A percentile compares a stretch with the other conserved stretches of the same genome.
Conservation (phyloP, 2,113 vertebrate species). For the Lepus americanus region DNA sequence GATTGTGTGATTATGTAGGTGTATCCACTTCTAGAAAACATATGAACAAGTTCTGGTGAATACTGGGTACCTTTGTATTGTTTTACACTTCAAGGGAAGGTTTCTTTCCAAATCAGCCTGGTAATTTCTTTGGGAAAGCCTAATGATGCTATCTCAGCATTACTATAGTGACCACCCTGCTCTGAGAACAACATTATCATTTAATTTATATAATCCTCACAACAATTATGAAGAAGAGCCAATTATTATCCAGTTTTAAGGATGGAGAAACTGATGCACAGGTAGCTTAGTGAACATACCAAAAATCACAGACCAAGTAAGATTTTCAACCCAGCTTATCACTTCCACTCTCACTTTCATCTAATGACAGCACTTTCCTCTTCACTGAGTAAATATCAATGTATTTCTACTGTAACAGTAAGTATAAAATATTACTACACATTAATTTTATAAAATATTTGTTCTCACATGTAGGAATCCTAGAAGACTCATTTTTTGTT, state of each 20-base stretch:
- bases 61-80: neutral
- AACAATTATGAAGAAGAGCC: neutral
- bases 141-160: neutral
- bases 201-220: neutral
- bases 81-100: neutral
- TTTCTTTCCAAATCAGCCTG: neutral
- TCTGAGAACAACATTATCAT: neutral
- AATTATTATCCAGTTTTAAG: neutral
- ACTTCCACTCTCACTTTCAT: neutral
- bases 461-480: neutral
- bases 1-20: neutral
- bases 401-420: neutral
- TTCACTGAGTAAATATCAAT: neutral
- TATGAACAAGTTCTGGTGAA: neutral
- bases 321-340: neutral
- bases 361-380: neutral
- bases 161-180: neutral
- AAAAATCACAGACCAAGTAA: neutral
- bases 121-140: neutral
- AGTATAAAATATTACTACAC: neutral
- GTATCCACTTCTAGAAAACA: neutral
- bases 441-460: neutral
- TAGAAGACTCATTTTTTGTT: neutral
- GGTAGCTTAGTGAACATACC: neutral
- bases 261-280: neutral